These are phyloP conservation scores for Serripes groenlandicus DNA, from an alignment of 2,888 invertebrate genomes.

Conservation along the genomic window DNA sequence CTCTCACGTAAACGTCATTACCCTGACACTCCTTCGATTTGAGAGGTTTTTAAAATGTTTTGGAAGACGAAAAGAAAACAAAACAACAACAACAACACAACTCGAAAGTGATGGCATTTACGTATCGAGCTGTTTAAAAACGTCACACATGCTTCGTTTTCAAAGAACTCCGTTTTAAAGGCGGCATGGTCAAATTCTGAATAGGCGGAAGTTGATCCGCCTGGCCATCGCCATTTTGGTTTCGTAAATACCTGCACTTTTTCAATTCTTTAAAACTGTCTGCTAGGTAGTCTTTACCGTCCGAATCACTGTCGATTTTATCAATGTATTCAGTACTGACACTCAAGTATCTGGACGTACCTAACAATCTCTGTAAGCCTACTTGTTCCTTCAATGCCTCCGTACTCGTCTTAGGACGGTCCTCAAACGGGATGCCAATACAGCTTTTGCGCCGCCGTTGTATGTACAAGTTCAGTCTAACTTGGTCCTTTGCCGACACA, in stretches of 20 bases:
- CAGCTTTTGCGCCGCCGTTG: not conserved
- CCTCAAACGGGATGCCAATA: not conserved
- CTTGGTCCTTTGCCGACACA: not conserved
- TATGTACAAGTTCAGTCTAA: not conserved
- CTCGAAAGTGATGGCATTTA: too few species aligned
- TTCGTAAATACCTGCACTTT: conserved; percentile 48
- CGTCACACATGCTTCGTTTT: too few species aligned
- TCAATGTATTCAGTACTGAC: conserved; percentile 9
- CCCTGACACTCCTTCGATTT: too few species aligned
- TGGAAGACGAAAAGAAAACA: too few species aligned
- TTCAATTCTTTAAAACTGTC: conserved; percentile 28
- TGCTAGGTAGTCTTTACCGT: not conserved
- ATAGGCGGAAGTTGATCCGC: conserved; percentile 13
- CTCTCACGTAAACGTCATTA: too few species aligned
- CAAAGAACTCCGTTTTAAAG: too few species aligned
- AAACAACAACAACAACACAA: too few species aligned
- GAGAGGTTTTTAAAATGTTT: too few species aligned
- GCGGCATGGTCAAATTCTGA: conserved; percentile 15
- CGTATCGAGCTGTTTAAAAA: too few species aligned
- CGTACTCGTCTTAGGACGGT: not conserved
- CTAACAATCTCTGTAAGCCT: not conserved
- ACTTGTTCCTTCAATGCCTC: not conserved
- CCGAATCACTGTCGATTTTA: not conserved
- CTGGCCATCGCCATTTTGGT: conserved; percentile 2
- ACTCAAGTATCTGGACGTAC: not conserved